Evolutionary conservation across 2,797 vertebrate genomes (phyloP).

Genomic region (Lepus oiostolus): DNA sequence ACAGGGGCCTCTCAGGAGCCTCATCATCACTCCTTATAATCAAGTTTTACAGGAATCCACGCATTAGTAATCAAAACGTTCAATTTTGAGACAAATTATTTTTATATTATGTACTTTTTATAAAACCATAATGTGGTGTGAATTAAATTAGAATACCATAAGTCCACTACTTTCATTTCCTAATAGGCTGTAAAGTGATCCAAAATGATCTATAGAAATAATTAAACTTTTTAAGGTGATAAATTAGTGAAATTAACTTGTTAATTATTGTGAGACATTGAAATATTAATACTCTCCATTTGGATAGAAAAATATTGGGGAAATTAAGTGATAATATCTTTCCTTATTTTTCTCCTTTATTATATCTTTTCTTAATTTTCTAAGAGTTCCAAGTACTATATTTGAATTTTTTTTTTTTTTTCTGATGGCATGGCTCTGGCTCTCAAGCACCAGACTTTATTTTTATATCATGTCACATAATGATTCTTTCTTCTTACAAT

Average conservation of each 20-base stretch:
- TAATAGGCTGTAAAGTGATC: constrained; percentile 67
- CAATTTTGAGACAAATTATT: constrained; percentile 65
- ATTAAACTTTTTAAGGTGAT: constrained; percentile 77
- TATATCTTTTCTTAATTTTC: constrained; percentile 28
- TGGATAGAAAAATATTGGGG: constrained; percentile 45
- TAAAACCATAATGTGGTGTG: constrained; percentile 46
- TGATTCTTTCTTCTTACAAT: too few relatives aligned
- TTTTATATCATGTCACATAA: too few relatives aligned
- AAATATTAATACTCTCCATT: constrained; percentile 68
- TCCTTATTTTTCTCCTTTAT: constrained; percentile 43
- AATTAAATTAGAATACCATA: constrained; percentile 60
- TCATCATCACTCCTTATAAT: constrained; percentile 51
- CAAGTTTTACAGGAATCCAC: constrained; percentile 10
- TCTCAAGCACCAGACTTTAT: too few relatives aligned
- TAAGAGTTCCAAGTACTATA: neutral
- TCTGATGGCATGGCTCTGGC: too few relatives aligned
- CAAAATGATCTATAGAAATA: constrained; percentile 78
- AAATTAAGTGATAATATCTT: constrained; percentile 47
- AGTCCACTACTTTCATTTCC: constrained; percentile 66
- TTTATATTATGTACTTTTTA: constrained; percentile 65
- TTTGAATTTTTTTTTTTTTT: too few relatives aligned
- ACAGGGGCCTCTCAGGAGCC: neutral
- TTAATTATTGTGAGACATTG: constrained; percentile 74
- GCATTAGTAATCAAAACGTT: constrained; percentile 33
- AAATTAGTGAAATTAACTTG: constrained; percentile 79